phyloP scores from a whole-genome alignment of 2,888 invertebrate species.

The Drosophila recens region DNA sequence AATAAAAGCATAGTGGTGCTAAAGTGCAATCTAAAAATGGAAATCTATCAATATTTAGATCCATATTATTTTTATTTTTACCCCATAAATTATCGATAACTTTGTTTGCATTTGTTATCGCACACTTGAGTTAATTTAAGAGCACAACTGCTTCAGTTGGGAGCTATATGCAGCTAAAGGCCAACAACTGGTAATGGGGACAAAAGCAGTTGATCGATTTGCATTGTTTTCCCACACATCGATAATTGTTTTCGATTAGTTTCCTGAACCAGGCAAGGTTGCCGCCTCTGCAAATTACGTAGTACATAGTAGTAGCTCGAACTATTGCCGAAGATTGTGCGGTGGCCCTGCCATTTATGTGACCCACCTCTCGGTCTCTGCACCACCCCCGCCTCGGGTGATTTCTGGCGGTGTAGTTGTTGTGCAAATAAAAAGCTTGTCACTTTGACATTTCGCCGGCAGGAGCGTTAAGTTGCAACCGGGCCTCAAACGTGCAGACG shows the following conservation, averaged over 20 bases:
- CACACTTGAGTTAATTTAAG: neutral
- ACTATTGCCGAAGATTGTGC: constrained; percentile 15
- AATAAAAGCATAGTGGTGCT: no score
- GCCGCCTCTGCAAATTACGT: constrained; percentile 55
- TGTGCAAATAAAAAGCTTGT: constrained; percentile 66
- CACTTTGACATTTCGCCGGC: constrained; percentile 65
- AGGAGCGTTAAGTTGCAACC: constrained; percentile 58
- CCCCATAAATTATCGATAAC: neutral
- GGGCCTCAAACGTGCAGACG: constrained; percentile 46
- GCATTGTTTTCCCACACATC: constrained; percentile 56
- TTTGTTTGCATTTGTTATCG: neutral
- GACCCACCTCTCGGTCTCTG: constrained; percentile 17
- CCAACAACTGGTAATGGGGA: constrained; percentile 9
- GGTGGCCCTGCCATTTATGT: constrained; percentile 52
- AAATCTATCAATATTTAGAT: neutral
- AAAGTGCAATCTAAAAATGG: no score
- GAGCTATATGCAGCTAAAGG: constrained; percentile 12
- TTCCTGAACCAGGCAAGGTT: constrained; percentile 52
- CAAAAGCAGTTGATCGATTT: constrained; percentile 36
- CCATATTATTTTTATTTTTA: no score
- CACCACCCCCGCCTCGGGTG: neutral
- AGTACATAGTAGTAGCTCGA: constrained; percentile 18
- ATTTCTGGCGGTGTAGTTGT: constrained; percentile 2
- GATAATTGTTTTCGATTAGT: constrained; percentile 56
- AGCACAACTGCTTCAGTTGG: neutral